A percentile compares a stretch with the other conserved stretches of the same genome.
phyloP scores from a whole-genome alignment of 1,140 invertebrate species.

The Mizuhopecten yessoensis region DNA sequence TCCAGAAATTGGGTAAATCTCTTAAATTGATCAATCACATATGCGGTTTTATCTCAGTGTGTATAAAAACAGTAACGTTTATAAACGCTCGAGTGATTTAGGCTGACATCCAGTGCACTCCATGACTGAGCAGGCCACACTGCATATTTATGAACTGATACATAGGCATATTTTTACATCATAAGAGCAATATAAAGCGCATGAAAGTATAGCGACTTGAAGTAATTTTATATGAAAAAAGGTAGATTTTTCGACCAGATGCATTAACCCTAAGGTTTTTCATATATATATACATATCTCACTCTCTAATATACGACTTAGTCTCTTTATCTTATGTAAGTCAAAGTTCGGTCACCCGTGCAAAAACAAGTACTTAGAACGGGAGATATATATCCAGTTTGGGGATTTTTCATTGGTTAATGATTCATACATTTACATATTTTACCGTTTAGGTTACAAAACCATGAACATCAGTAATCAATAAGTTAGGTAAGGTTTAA shows the following conservation, averaged over 20 bases:
- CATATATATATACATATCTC: not conserved
- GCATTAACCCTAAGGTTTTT: not conserved
- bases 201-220: too few species aligned
- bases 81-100: not conserved
- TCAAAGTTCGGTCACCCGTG: not conserved
- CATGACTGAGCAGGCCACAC: not conserved
- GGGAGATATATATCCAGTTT: not conserved
- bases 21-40: not conserved
- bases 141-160: not conserved
- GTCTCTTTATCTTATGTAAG: not conserved
- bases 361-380: not conserved
- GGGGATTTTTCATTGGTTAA: too few species aligned
- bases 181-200: not conserved
- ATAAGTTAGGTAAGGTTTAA: too few species aligned
- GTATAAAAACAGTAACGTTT: not conserved
- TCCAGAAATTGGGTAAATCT: not conserved
- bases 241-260: not conserved
- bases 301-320: not conserved
- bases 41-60: not conserved
- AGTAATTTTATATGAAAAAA: not conserved
- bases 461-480: too few species aligned
- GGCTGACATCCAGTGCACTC: not conserved
- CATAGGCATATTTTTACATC: constrained; percentile 5
- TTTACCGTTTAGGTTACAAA: too few species aligned
- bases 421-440: too few species aligned